These are phyloP conservation scores for Elephantulus edwardii DNA, from an alignment of 2,113 vertebrate species.

Conservation along the genomic window DNA sequence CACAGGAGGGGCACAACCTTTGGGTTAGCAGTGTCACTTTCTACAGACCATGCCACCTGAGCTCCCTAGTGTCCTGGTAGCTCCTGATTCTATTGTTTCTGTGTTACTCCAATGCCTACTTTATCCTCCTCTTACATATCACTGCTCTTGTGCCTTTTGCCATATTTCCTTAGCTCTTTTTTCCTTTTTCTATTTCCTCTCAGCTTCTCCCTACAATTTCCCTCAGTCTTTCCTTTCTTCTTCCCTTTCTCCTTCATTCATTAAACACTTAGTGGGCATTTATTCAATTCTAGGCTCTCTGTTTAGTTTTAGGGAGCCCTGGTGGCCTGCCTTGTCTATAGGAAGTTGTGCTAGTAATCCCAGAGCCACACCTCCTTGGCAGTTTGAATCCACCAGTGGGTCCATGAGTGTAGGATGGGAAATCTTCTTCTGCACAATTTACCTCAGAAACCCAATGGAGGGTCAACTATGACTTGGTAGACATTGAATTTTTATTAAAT, in stretches of 20 bases:
- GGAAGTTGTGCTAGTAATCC: too few species aligned
- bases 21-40: too few species aligned
- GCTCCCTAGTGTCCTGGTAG: constrained; percentile 9
- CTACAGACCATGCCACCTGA: too few species aligned
- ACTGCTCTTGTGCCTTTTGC: neutral
- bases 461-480: too few species aligned
- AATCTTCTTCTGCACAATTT: too few species aligned
- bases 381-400: too few species aligned
- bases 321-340: too few species aligned
- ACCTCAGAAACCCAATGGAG: too few species aligned
- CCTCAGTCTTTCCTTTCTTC: neutral
- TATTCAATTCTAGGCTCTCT: neutral
- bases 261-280: neutral
- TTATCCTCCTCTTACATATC: neutral
- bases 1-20: too few species aligned
- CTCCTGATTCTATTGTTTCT: neutral
- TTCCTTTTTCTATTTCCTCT: neutral
- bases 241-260: neutral
- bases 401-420: too few species aligned
- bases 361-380: too few species aligned
- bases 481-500: too few species aligned
- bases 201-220: neutral
- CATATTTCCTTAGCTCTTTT: neutral
- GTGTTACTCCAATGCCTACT: neutral
- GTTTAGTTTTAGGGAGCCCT: neutral